Evolutionary conservation across 2,888 invertebrate species (phyloP).

Genomic region (Perizoma affinitatum): DNA sequence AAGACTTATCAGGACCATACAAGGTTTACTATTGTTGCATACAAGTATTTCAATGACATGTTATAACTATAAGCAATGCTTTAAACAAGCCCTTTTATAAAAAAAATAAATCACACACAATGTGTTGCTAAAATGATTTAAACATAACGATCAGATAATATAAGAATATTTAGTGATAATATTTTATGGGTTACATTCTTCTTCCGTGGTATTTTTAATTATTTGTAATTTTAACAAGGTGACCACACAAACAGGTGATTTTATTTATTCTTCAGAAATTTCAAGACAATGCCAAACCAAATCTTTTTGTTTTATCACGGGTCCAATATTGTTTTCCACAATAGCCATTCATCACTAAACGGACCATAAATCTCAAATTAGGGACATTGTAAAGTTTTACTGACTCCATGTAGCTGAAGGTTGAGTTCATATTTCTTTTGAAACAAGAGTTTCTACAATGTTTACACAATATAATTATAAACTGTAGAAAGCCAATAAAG

Average conservation of each 20-base stretch:
- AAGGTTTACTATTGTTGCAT: slow-evolving; percentile 35
- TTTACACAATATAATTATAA: slow-evolving; percentile 6
- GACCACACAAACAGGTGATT: too few species aligned
- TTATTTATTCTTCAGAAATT: neutral
- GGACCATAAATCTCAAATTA: slow-evolving; percentile 70
- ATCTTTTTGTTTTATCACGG: slow-evolving; percentile 27
- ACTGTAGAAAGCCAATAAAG: slow-evolving; percentile 5
- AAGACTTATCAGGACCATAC: slow-evolving; percentile 30
- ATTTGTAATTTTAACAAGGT: too few species aligned
- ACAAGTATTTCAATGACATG: slow-evolving; percentile 18
- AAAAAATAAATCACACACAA: too few species aligned
- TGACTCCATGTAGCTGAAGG: slow-evolving; percentile 58
- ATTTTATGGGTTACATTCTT: too few species aligned
- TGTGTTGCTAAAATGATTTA: too few species aligned
- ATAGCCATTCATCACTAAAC: slow-evolving; percentile 64
- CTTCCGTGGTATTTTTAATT: too few species aligned
- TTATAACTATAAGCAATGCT: slow-evolving; percentile 21
- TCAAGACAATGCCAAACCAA: neutral
- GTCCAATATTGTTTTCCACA: slow-evolving; percentile 63
- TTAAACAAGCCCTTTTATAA: too few species aligned
- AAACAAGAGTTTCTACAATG: slow-evolving; percentile 17
- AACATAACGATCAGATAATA: too few species aligned
- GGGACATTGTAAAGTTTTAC: slow-evolving; percentile 75
- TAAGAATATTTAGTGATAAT: too few species aligned
- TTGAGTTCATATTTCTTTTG: slow-evolving; percentile 59